These are phyloP conservation scores for Grantiella picta DNA, from an alignment of 2,113 vertebrate species.

Conservation along the genomic window DNA sequence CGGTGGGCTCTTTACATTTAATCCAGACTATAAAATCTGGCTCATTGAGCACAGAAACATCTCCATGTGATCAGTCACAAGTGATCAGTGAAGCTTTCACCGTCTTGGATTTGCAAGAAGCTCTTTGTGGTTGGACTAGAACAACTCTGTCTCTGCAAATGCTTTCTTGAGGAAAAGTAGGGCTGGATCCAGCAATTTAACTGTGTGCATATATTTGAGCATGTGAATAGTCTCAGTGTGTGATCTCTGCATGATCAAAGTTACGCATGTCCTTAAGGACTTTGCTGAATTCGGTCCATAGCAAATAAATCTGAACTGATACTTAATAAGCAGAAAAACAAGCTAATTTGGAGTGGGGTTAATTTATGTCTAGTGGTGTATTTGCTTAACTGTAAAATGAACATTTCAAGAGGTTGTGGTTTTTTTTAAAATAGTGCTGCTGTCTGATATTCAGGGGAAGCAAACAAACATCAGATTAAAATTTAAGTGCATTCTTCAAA, in stretches of 20 bases:
- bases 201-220: background rate
- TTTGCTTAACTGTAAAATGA: conserved; percentile 25
- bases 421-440: background rate
- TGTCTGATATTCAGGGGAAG: conserved; percentile 8
- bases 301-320: conserved; percentile 38
- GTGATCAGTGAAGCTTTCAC: background rate
- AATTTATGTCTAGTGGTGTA: background rate
- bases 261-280: background rate
- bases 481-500: conserved; percentile 23
- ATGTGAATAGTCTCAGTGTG: background rate
- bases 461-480: background rate
- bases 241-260: conserved; percentile 7
- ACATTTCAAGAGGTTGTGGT: background rate
- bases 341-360: background rate
- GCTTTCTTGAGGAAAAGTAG: background rate
- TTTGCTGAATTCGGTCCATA: conserved; percentile 18
- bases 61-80: background rate
- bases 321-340: conserved; percentile 8
- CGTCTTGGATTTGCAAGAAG: background rate
- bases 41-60: background rate
- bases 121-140: background rate
- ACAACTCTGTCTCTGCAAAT: background rate
- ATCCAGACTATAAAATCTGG: background rate
- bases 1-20: background rate
- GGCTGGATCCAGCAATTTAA: background rate